These are phyloP conservation scores for Cataglyphis albicans DNA, from an alignment of 2,888 invertebrate genomes.

Conservation along the genomic window DNA sequence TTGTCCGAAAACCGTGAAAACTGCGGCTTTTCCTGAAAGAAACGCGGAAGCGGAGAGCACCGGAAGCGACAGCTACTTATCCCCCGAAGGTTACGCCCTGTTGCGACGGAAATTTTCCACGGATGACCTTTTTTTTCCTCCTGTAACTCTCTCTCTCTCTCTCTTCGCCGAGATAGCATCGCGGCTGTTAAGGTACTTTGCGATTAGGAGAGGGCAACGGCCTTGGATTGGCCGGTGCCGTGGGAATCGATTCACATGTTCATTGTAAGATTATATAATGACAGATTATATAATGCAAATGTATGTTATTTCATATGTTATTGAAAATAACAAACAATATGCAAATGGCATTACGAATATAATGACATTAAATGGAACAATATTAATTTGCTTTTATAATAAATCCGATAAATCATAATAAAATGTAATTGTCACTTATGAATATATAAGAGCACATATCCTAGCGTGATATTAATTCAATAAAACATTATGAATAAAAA, in stretches of 20 bases:
- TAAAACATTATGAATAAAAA: slow-evolving; percentile 18
- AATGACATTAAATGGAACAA: slow-evolving; percentile 41
- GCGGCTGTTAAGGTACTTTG: slow-evolving; percentile 19
- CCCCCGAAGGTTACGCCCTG: slow-evolving; percentile 73
- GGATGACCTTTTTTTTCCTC: slow-evolving; percentile 66
- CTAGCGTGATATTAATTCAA: slow-evolving; percentile 43
- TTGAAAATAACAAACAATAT: slow-evolving; percentile 47
- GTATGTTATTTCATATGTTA: slow-evolving; percentile 23
- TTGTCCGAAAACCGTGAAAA: slow-evolving; percentile 82
- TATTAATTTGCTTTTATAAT: slow-evolving; percentile 49
- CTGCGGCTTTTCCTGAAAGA: slow-evolving; percentile 70
- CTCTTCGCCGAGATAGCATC: not conserved
- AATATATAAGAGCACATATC: slow-evolving; percentile 31
- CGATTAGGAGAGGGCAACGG: slow-evolving; percentile 10
- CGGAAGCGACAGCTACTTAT: slow-evolving; percentile 81
- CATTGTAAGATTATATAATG: not conserved
- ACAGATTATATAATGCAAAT: not conserved
- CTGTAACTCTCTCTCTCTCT: not conserved
- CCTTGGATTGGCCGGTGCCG: not conserved
- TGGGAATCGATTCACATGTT: not conserved
- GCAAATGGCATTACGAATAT: slow-evolving; percentile 42
- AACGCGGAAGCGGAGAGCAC: slow-evolving; percentile 61
- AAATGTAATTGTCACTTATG: slow-evolving; percentile 47
- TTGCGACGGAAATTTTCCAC: slow-evolving; percentile 76
- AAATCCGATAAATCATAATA: slow-evolving; percentile 52